These are phyloP conservation scores for Heliconius cydno DNA, from an alignment of 2,888 invertebrate genomes.

Conservation along the genomic window DNA sequence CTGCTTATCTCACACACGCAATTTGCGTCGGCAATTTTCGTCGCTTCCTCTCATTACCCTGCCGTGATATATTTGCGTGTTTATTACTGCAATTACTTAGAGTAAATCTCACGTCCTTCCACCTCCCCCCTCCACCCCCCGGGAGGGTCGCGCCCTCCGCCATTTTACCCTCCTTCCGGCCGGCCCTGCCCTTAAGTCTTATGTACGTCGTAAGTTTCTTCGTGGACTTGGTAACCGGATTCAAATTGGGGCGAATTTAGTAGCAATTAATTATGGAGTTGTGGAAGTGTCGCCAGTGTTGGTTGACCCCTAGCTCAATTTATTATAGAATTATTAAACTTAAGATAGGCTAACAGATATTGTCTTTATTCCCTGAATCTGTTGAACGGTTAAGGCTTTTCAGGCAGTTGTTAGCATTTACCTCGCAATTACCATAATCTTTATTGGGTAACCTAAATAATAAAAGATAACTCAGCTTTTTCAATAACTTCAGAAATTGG, in stretches of 20 bases:
- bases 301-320: conserved; percentile 69
- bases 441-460: background rate
- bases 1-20: conserved; percentile 83
- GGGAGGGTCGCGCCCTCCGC: conserved; percentile 81
- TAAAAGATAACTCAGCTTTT: background rate
- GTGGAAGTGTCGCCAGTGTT: conserved; percentile 76
- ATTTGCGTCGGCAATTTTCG: conserved; percentile 82
- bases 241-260: conserved; percentile 84
- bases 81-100: conserved; percentile 85
- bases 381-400: conserved; percentile 9
- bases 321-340: conserved; percentile 59
- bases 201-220: conserved; percentile 84
- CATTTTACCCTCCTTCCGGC: conserved; percentile 82
- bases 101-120: conserved; percentile 84
- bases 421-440: background rate
- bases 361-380: background rate
- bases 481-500: no score
- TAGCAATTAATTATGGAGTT: conserved; percentile 82
- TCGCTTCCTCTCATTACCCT: conserved; percentile 82
- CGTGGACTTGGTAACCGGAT: conserved; percentile 82
- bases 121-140: conserved; percentile 63
- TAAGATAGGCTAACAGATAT: conserved; percentile 30
- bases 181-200: conserved; percentile 83
- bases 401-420: background rate
- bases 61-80: conserved; percentile 83